These are phyloP conservation scores for Bolinopsis microptera DNA, from an alignment of 37 sponge, comb jelly and placozoan species.

Conservation along the genomic window DNA sequence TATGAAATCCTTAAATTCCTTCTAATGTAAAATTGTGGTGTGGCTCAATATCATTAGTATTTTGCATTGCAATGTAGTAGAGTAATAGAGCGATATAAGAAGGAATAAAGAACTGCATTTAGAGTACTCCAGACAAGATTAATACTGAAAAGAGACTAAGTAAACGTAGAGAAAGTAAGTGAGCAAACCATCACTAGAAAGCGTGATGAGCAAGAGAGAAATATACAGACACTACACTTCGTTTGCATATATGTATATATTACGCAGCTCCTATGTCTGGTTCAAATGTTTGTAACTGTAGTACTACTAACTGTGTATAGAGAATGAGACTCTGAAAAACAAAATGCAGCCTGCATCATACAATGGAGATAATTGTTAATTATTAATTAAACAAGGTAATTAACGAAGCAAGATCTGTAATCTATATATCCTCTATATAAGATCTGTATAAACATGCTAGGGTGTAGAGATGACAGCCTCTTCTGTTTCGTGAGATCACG, in stretches of 20 bases:
- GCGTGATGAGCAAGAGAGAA: background rate
- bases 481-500: too few species aligned
- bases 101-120: background rate
- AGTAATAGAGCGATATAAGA: too few species aligned
- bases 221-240: background rate
- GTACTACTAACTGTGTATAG: too few species aligned
- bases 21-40: background rate
- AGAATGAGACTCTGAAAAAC: too few species aligned
- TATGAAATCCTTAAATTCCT: background rate
- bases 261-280: background rate
- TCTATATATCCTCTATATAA: too few species aligned
- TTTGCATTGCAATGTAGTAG: background rate
- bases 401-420: too few species aligned
- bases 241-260: background rate
- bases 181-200: background rate
- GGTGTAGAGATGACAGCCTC: too few species aligned
- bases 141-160: background rate
- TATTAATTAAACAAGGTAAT: too few species aligned
- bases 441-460: too few species aligned
- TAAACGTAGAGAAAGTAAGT: background rate
- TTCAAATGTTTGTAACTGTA: too few species aligned
- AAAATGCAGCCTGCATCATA: too few species aligned
- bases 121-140: background rate
- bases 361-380: too few species aligned
- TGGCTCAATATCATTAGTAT: background rate